Conservation (phyloP, 2,797 vertebrate genomes). For the Lacerta bilineata region DNA sequence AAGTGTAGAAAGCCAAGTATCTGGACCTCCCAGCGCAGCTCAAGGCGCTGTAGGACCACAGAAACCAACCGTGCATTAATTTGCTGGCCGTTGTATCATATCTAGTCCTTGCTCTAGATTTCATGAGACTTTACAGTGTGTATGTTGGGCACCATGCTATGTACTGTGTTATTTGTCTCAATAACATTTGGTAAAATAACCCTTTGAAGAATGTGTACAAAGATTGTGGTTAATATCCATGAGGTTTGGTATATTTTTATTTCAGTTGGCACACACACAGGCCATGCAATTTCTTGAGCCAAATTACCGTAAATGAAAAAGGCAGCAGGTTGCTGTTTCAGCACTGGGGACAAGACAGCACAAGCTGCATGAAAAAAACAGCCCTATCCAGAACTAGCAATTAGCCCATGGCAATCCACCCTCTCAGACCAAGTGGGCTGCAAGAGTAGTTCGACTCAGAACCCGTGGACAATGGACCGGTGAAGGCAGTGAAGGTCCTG, state of each 20-base stretch:
- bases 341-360: no score
- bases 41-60: neutral
- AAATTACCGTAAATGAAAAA: no score
- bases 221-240: neutral
- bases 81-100: neutral
- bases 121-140: neutral
- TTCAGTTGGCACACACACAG: no score
- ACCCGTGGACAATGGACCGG: accelerated
- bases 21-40: neutral
- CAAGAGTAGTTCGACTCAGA: no score
- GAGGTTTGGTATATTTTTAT: neutral
- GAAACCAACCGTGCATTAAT: neutral
- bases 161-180: neutral
- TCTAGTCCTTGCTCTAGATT: neutral
- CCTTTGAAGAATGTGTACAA: neutral
- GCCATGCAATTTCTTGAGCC: no score
- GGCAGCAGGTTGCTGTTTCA: no score
- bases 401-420: no score
- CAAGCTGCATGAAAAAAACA: no score
- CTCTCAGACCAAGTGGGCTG: no score
- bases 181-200: neutral
- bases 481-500: no score
- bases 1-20: neutral
- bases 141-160: no score
- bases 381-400: no score